These are phyloP conservation scores for Typhlichthys subterraneus DNA, from an alignment of 2,797 vertebrate genomes.

Conservation along the genomic window DNA sequence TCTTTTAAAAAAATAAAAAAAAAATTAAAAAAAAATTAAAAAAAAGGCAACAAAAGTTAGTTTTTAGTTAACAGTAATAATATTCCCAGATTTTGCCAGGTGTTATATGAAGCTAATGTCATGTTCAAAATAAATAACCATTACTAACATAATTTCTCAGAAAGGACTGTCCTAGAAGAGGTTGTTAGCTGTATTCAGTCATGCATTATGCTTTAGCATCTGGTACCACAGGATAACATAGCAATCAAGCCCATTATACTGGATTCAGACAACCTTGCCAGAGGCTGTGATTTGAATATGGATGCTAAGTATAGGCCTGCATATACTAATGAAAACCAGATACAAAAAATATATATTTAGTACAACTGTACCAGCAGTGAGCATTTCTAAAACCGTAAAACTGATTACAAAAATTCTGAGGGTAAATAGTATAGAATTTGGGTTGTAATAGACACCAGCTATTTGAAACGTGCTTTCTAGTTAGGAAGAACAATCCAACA, in stretches of 20 bases:
- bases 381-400: conserved; percentile 87
- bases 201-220: conserved; percentile 67
- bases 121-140: conserved; percentile 70
- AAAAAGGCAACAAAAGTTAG: conserved; percentile 21
- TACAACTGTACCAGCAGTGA: conserved; percentile 99
- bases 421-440: conserved; percentile 86
- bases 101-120: conserved; percentile 57
- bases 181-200: conserved; percentile 63
- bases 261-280: conserved; percentile 82
- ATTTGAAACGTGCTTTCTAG: conserved; percentile 86
- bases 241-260: conserved; percentile 54
- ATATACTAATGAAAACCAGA: conserved; percentile 72
- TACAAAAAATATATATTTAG: conserved; percentile 81
- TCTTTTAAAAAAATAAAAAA: too few species aligned
- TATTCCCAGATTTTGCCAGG: conserved; percentile 55
- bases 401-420: conserved; percentile 87
- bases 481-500: conserved; percentile 50
- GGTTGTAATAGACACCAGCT: conserved; percentile 98
- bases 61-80: conserved; percentile 9
- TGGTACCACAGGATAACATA: conserved; percentile 67
- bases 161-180: conserved; percentile 60
- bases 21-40: too few species aligned
- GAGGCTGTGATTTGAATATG: conserved; percentile 80
- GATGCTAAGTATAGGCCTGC: conserved; percentile 73
- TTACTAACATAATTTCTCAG: conserved; percentile 50